phyloP scores from a whole-genome alignment of 2,888 invertebrate species.

The Platerodrilus igneus region DNA sequence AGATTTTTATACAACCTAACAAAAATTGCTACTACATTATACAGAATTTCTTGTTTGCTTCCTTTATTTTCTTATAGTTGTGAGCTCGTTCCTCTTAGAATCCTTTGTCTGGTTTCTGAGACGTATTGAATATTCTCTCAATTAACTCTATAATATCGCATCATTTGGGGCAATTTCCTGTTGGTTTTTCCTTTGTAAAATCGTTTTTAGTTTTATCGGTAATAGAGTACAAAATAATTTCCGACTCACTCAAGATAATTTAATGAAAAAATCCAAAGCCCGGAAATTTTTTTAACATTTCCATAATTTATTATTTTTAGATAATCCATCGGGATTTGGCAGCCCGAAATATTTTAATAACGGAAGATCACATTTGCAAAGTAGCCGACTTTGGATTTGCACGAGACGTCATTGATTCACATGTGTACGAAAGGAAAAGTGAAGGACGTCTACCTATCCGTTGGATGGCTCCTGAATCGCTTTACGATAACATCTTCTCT shows the following conservation, averaged over 20 bases:
- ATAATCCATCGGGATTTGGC: slow-evolving; percentile 88
- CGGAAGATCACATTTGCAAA: slow-evolving; percentile 83
- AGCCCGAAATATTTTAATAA: slow-evolving; percentile 81
- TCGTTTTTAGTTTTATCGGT: too few species aligned
- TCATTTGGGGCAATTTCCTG: too few species aligned
- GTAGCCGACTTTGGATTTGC: slow-evolving; percentile 95
- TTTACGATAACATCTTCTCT: slow-evolving; percentile 91
- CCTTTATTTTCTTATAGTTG: too few species aligned
- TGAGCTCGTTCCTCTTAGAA: too few species aligned
- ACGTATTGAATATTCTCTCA: too few species aligned
- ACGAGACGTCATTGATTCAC: slow-evolving; percentile 81
- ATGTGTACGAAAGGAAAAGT: slow-evolving; percentile 82
- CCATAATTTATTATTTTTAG: slow-evolving; percentile 51
- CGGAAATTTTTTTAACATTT: not conserved
- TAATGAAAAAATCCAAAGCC: not conserved
- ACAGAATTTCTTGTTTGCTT: too few species aligned
- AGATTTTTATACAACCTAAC: too few species aligned
- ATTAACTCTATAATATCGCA: too few species aligned
- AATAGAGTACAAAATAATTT: too few species aligned
- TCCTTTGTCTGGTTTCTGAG: too few species aligned
- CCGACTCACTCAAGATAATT: slow-evolving; percentile 6
- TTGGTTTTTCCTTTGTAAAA: too few species aligned
- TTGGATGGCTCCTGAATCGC: slow-evolving; percentile 96
- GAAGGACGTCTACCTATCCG: slow-evolving; percentile 64
- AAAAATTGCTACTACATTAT: too few species aligned